Conservation (phyloP, 2,888 invertebrate species). For the Heliconius aoede region DNA sequence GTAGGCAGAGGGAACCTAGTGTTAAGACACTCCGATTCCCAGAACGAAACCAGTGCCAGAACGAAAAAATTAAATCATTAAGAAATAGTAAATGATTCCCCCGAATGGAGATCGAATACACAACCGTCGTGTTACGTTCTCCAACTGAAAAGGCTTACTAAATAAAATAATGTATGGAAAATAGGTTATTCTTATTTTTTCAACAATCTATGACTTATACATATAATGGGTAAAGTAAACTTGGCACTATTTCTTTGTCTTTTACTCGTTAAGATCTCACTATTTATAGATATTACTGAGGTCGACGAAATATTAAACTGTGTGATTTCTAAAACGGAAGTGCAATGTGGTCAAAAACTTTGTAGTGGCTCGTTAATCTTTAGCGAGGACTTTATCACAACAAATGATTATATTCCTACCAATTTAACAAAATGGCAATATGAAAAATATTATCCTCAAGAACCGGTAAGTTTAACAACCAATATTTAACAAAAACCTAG, state of each 20-base stretch:
- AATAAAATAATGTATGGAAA: background rate
- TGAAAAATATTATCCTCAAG: slow-evolving; percentile 31
- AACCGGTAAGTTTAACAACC: slow-evolving; percentile 18
- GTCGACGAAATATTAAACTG: background rate
- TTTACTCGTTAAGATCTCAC: background rate
- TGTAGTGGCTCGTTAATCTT: slow-evolving; percentile 22
- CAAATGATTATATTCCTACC: too few species aligned
- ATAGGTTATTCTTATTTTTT: background rate
- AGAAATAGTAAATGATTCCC: too few species aligned
- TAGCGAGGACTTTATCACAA: slow-evolving; percentile 19
- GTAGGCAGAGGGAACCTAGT: too few species aligned
- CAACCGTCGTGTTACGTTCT: too few species aligned
- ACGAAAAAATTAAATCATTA: too few species aligned
- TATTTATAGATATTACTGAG: slow-evolving; percentile 11
- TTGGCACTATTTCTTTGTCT: background rate
- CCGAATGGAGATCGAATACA: too few species aligned
- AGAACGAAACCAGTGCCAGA: too few species aligned
- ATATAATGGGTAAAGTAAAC: background rate
- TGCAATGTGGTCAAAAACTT: slow-evolving; percentile 11
- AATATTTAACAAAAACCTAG: background rate
- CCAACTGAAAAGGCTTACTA: too few species aligned
- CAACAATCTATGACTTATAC: background rate
- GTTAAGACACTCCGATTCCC: too few species aligned
- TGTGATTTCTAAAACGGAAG: slow-evolving; percentile 7
- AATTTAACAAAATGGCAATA: slow-evolving; percentile 10